Percentiles rank a stretch among this genome's conserved stretches.
Conservation (phyloP, 1,140 invertebrate species). For the Cepaea nemoralis region DNA sequence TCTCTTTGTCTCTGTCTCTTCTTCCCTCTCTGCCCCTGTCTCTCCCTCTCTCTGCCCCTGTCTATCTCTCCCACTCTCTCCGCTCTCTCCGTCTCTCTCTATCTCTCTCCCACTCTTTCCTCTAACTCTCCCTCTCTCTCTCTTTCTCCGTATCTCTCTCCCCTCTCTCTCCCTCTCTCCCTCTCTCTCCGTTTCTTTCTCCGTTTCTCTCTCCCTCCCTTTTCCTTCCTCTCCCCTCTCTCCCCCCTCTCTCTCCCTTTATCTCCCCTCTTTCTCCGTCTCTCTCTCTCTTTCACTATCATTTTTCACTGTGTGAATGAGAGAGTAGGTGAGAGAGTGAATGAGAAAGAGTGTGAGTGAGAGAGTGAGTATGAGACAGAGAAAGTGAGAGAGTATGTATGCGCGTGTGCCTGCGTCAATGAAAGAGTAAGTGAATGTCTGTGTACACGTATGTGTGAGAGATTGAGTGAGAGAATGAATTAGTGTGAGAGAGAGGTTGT, state of each 20-base stretch:
- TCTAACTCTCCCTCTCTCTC: neutral
- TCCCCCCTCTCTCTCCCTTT: neutral
- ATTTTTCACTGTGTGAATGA: neutral
- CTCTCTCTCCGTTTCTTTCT: neutral
- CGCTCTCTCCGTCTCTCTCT: neutral
- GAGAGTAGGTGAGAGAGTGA: no score
- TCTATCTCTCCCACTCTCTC: neutral
- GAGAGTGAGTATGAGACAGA: no score
- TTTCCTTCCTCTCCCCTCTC: neutral
- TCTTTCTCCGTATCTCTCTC: neutral
- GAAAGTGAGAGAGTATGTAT: no score
- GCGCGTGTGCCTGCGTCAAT: no score
- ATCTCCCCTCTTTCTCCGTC: neutral
- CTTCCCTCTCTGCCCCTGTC: neutral
- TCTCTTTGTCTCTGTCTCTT: neutral
- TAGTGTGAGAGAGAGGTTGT: no score
- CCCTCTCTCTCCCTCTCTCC: neutral
- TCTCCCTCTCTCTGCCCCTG: neutral
- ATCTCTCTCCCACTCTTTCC: neutral
- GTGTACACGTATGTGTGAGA: no score
- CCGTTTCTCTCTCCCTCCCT: neutral
- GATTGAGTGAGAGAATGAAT: no score
- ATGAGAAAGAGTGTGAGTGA: no score
- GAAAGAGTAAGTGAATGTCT: no score
- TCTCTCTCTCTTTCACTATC: neutral